These are phyloP conservation scores for Dyspetes luteomarginatus DNA, from an alignment of 2,888 invertebrate genomes.

Conservation along the genomic window DNA sequence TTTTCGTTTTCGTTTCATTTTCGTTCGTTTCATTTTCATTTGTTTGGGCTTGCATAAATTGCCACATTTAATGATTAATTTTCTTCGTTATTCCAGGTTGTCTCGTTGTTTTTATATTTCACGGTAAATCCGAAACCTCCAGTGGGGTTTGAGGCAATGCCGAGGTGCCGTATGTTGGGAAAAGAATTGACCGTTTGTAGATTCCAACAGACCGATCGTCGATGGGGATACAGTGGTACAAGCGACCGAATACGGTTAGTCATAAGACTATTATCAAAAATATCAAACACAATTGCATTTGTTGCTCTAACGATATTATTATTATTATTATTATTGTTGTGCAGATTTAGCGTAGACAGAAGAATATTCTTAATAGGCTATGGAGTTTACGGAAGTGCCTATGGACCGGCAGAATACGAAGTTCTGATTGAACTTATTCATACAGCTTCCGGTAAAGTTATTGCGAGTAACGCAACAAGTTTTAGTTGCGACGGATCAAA, in stretches of 20 bases:
- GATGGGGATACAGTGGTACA: slow-evolving; percentile 94
- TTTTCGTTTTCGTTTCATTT: no score
- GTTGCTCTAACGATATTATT: no score
- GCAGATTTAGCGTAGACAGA: slow-evolving; percentile 91
- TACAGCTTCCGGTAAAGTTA: slow-evolving; percentile 89
- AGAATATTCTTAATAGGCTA: slow-evolving; percentile 93
- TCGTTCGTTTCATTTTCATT: no score
- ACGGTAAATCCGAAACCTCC: slow-evolving; percentile 91
- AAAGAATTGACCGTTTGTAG: slow-evolving; percentile 90
- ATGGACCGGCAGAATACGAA: slow-evolving; percentile 91
- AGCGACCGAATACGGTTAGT: slow-evolving; percentile 89
- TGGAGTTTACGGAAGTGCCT: slow-evolving; percentile 93
- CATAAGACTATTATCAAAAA: no score
- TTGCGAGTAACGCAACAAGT: slow-evolving; percentile 90
- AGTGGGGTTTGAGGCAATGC: slow-evolving; percentile 89
- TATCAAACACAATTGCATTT: no score
- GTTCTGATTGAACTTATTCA: slow-evolving; percentile 91
- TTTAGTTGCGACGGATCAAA: slow-evolving; percentile 92
- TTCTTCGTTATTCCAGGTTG: slow-evolving; percentile 83
- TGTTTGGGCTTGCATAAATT: no score
- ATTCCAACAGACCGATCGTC: slow-evolving; percentile 90
- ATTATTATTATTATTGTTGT: slow-evolving; percentile 65
- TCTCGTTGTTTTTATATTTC: slow-evolving; percentile 89
- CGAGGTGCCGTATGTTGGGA: slow-evolving; percentile 91
- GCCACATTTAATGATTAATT: slow-evolving; percentile 13